Percentiles rank a stretch among this genome's conserved stretches.
These are phyloP conservation scores for Gadus macrocephalus DNA, from an alignment of 2,113 vertebrate species.

Conservation along the genomic window DNA sequence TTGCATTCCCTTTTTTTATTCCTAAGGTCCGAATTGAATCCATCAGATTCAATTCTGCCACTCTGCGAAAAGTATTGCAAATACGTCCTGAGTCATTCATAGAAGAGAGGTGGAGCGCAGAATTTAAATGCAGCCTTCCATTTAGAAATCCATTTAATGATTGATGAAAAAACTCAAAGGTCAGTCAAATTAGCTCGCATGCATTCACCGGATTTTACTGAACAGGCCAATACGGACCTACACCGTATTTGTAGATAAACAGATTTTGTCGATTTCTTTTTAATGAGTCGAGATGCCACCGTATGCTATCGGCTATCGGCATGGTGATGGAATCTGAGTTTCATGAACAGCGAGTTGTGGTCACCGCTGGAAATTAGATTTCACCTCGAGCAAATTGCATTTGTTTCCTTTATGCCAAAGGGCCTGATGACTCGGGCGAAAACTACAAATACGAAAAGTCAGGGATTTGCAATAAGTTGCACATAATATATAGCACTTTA, in stretches of 20 bases:
- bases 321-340: slow-evolving; percentile 2
- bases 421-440: slow-evolving; percentile 30
- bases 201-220: slow-evolving; percentile 11
- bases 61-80: slow-evolving; percentile 25
- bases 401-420: slow-evolving; percentile 26
- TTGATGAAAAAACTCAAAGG: slow-evolving; percentile 40
- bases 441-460: slow-evolving; percentile 16
- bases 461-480: slow-evolving; percentile 46
- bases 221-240: slow-evolving; percentile 22
- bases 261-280: slow-evolving; percentile 12
- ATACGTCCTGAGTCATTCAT: slow-evolving; percentile 28
- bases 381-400: slow-evolving; percentile 33
- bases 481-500: slow-evolving; percentile 35
- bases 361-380: slow-evolving; percentile 19
- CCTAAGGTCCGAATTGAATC: too few relatives aligned
- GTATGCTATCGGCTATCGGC: slow-evolving; percentile 8
- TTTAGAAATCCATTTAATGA: slow-evolving; percentile 29
- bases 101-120: slow-evolving; percentile 1
- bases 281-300: slow-evolving; percentile 36
- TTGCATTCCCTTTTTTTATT: too few relatives aligned
- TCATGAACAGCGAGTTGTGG: background rate
- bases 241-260: slow-evolving; percentile 12
- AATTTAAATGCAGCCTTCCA: slow-evolving; percentile 28
- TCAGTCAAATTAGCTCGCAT: slow-evolving; percentile 40
- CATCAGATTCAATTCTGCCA: too few relatives aligned